phyloP scores from a whole-genome alignment of 2,888 invertebrate species.

The Salticus scenicus region DNA sequence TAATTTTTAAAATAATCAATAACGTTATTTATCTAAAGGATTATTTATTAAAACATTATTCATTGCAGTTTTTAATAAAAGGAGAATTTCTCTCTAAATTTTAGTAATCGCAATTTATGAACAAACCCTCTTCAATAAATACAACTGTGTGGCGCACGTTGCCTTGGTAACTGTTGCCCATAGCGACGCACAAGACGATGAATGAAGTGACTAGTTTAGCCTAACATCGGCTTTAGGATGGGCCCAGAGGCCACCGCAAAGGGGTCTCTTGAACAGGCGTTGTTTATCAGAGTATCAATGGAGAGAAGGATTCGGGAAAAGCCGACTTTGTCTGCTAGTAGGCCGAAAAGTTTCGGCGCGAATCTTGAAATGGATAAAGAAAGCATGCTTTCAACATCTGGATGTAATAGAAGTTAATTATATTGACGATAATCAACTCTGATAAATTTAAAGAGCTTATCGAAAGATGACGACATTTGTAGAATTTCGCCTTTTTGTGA shows the following conservation, averaged over 20 bases:
- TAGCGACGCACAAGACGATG: constrained; percentile 62
- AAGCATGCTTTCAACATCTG: neutral
- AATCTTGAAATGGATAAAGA: constrained; percentile 35
- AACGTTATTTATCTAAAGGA: no score
- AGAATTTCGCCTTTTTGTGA: no score
- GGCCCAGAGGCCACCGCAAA: constrained; percentile 52
- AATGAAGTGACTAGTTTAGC: constrained; percentile 68
- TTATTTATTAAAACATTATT: no score
- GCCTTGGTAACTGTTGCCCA: constrained; percentile 43
- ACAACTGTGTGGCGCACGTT: constrained; percentile 60
- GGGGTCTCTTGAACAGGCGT: constrained; percentile 48
- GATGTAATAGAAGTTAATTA: no score
- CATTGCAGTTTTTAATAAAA: no score
- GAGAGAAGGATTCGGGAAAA: constrained; percentile 54
- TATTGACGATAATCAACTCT: no score
- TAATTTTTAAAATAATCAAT: no score
- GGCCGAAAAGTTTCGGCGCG: constrained; percentile 30
- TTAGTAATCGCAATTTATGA: neutral
- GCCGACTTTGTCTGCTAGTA: constrained; percentile 37
- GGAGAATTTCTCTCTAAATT: no score
- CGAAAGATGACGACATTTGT: no score
- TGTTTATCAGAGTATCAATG: constrained; percentile 67
- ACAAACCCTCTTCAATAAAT: constrained; percentile 25
- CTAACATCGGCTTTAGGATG: constrained; percentile 54
- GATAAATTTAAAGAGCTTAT: no score